phyloP scores from a whole-genome alignment of 2,888 invertebrate genomes.

The Axea sp. region DNA sequence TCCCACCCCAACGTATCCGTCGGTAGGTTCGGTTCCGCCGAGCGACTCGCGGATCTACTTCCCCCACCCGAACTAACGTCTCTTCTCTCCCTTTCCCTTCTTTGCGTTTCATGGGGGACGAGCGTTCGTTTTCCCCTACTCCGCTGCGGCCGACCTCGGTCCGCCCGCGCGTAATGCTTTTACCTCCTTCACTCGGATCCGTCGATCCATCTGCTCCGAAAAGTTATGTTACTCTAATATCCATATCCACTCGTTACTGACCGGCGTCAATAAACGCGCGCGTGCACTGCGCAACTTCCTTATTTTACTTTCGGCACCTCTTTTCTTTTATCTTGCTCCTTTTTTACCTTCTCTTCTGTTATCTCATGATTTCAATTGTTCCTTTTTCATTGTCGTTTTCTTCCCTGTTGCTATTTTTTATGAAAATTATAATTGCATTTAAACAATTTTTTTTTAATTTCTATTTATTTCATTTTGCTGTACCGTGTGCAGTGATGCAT shows the following conservation, averaged over 20 bases:
- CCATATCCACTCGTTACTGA: constrained; percentile 60
- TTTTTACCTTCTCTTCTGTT: too few relatives aligned
- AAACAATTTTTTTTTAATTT: too few relatives aligned
- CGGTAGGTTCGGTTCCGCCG: constrained; percentile 39
- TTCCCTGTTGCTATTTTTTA: too few relatives aligned
- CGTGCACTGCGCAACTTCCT: constrained; percentile 42
- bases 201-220: constrained; percentile 49
- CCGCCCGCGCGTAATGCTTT: constrained; percentile 49
- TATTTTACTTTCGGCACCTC: constrained; percentile 16
- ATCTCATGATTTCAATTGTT: too few relatives aligned
- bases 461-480: too few relatives aligned
- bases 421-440: too few relatives aligned
- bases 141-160: constrained; percentile 50
- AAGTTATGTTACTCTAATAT: constrained; percentile 61
- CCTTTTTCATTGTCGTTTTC: too few relatives aligned
- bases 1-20: constrained; percentile 44
- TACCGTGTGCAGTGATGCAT: too few relatives aligned
- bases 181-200: constrained; percentile 60
- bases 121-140: neutral
- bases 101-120: too few relatives aligned
- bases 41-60: constrained; percentile 51
- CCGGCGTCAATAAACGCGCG: constrained; percentile 57
- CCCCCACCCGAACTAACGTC: constrained; percentile 14
- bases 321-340: too few relatives aligned
- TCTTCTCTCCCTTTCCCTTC: constrained; percentile 10